Conservation (phyloP, 1,140 invertebrate genomes). For the Triops longicaudatus region DNA sequence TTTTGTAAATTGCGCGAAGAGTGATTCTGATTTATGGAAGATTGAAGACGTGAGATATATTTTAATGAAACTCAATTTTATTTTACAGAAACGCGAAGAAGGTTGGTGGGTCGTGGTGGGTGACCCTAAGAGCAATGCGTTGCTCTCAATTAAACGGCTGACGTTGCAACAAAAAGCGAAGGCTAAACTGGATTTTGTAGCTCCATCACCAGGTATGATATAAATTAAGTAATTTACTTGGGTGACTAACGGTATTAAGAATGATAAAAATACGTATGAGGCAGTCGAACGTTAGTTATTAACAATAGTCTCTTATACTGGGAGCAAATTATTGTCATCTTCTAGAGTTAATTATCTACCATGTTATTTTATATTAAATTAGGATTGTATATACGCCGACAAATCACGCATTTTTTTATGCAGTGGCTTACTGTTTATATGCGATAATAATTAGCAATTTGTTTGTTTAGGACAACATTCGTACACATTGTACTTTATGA, state of each 20-base stretch:
- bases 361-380: too few species aligned
- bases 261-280: too few species aligned
- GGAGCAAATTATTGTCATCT: neutral
- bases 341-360: neutral
- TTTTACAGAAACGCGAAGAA: conserved; percentile 85
- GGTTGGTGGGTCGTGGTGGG: conserved; percentile 99
- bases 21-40: too few species aligned
- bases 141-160: conserved; percentile 92
- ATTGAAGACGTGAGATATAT: conserved; percentile 22
- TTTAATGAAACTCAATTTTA: conserved; percentile 32
- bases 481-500: conserved; percentile 98
- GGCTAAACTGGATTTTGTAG: conserved; percentile 91
- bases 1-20: neutral
- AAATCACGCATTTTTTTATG: too few species aligned
- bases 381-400: too few species aligned
- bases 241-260: too few species aligned
- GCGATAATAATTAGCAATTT: conserved; percentile 28
- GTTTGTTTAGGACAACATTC: conserved; percentile 57
- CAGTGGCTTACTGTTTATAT: conserved; percentile 20
- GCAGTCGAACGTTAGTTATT: too few species aligned
- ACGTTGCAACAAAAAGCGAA: conserved; percentile 89
- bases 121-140: conserved; percentile 84
- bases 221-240: neutral
- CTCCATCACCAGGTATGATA: conserved; percentile 56
- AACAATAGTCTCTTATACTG: neutral